Base-by-base conservation (phyloP, 2,113 vertebrate genomes). In the Cairina moschata region DNA sequence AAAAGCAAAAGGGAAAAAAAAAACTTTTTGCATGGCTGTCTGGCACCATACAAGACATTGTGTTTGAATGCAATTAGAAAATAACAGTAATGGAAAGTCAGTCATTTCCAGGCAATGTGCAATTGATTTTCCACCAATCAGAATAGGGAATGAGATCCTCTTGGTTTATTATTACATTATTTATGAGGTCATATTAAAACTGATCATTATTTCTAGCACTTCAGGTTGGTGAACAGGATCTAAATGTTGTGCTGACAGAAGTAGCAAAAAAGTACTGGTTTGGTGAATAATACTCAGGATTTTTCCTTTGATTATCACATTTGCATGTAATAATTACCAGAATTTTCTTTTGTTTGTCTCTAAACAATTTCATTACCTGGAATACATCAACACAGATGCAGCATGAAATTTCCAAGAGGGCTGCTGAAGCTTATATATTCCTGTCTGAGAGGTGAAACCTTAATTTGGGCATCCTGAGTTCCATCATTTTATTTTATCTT, bases 81-180 rank as follows among this genome's bases (percentile, higher is more conserved):
- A 95, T 96, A 97, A 96, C 95, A 98, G 96, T 98, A 97, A 98
- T 97, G 97, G 97, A 96, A 97, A 98, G 97, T 94, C 91, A 92
- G 97, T 98, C 97, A 98, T 98, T 98, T 98, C 98, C 97, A 98
- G 97, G 97, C 98, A 98, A 96, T 95, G 95, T 92, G 91, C 96
- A 96, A 98, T 98, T 98, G 98, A 98, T 98, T 98, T 98, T 97
- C 96, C 94, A 97, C 98, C 98, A 98, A 98, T 98, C 97, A 97
- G 97, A 98, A 98, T 96, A 97, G 76, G 94, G 97, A 98, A 98
- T 97, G 96, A 98, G 98, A 94, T 95, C 88, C 91, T 98, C 94
- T 97, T 97, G 94, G 96, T 97, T 97, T 98, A 97, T 97, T 96
- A 97, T 98, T 98, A 97, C 97, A 98, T 98, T 98, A 98, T 98